These are phyloP conservation scores for Micromussa lordhowensis DNA, from an alignment of 92 coral and sea anemone species.

Conservation along the genomic window DNA sequence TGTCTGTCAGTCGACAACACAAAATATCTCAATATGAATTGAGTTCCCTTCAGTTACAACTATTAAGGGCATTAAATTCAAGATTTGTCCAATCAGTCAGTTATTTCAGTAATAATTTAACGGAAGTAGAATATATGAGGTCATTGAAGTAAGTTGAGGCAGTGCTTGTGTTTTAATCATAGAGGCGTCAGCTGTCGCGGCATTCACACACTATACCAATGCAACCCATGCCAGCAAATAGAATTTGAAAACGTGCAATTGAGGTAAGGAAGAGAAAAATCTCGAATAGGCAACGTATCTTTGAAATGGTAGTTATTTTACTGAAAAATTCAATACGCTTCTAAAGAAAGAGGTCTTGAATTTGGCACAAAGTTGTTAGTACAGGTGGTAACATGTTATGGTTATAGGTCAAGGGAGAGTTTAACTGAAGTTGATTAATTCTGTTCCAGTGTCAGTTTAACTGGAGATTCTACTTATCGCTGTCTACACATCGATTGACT, in stretches of 20 bases:
- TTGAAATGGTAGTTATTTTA: background rate
- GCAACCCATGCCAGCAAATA: background rate
- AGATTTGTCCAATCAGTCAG: background rate
- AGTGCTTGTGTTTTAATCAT: background rate
- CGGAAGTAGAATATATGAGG: background rate
- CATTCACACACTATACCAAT: background rate
- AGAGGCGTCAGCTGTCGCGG: background rate
- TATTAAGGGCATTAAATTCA: background rate
- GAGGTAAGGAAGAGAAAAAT: conserved; percentile 5
- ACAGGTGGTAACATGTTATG: conserved; percentile 17
- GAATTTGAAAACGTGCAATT: background rate
- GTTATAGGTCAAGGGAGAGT: conserved; percentile 14
- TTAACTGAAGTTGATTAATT: background rate
- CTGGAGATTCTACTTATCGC: background rate
- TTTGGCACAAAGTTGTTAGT: background rate
- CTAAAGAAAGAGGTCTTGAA: background rate
- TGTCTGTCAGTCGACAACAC: background rate
- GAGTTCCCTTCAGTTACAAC: background rate
- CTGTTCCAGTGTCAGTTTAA: background rate
- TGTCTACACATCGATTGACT: background rate
- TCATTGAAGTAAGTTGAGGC: background rate
- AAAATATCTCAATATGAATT: background rate
- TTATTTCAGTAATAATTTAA: background rate
- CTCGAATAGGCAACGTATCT: background rate
- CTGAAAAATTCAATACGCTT: background rate